These are phyloP conservation scores for Cecidostiba fungosa DNA, from an alignment of 2,888 invertebrate genomes.

Conservation along the genomic window DNA sequence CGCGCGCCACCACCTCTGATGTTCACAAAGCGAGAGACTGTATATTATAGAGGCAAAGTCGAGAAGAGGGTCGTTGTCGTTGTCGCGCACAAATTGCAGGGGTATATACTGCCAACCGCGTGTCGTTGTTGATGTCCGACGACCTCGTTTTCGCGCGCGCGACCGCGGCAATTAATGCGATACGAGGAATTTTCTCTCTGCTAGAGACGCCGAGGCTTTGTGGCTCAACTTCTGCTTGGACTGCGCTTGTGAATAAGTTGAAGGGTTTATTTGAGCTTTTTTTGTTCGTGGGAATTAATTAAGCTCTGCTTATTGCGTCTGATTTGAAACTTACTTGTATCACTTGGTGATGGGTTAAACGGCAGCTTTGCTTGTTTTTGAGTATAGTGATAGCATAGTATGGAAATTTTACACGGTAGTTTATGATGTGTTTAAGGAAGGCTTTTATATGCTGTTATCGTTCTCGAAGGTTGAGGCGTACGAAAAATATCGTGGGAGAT, in stretches of 20 bases:
- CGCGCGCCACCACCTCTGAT: not conserved
- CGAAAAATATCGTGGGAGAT: not conserved
- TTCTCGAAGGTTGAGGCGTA: too few relatives aligned
- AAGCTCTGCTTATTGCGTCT: not conserved
- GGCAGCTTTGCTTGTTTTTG: too few relatives aligned
- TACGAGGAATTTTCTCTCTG: not conserved
- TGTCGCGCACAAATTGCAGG: conserved; percentile 37
- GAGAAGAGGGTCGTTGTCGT: conserved; percentile 16
- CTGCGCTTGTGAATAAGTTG: not conserved
- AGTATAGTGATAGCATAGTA: too few relatives aligned
- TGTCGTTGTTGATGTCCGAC: conserved; percentile 59
- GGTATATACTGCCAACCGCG: conserved; percentile 32
- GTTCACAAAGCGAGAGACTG: not conserved
- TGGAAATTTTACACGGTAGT: too few relatives aligned
- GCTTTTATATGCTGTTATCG: too few relatives aligned
- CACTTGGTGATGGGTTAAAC: not conserved
- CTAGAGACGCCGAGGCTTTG: not conserved
- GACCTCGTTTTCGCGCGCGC: conserved; percentile 55
- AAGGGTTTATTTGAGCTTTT: not conserved
- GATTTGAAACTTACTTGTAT: not conserved
- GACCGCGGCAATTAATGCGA: conserved; percentile 44
- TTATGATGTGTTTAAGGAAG: too few relatives aligned
- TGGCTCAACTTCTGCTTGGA: not conserved
- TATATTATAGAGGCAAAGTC: not conserved
- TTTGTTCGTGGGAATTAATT: not conserved